Conservation (phyloP, 2,888 invertebrate genomes). For the Aporophyla lueneburgensis region DNA sequence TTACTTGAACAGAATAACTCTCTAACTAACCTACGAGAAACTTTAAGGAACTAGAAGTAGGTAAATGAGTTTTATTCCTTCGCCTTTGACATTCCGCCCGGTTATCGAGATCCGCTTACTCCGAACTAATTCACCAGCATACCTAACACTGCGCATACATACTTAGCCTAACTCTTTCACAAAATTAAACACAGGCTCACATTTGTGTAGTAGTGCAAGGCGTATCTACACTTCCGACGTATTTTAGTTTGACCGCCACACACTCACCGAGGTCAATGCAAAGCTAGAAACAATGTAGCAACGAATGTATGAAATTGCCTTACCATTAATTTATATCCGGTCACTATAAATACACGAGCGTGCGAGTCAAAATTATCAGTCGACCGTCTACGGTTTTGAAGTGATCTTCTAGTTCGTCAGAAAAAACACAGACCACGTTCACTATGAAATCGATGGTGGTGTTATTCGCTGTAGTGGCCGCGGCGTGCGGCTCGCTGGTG, state of each 20-base stretch:
- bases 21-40: neutral
- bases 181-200: too few relatives aligned
- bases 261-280: conserved; percentile 85
- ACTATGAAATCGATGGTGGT: conserved; percentile 90
- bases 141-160: neutral
- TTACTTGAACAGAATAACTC: neutral
- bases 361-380: conserved; percentile 70
- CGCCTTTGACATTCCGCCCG: neutral
- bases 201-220: conserved; percentile 4
- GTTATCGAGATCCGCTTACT: neutral
- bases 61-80: neutral
- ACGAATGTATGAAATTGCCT: conserved; percentile 75
- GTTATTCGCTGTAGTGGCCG: conserved; percentile 91
- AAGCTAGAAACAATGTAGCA: conserved; percentile 83
- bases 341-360: conserved; percentile 85
- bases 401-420: conserved; percentile 84
- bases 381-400: conserved; percentile 78
- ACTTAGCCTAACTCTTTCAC: neutral
- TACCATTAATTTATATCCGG: conserved; percentile 87
- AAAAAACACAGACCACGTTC: conserved; percentile 79
- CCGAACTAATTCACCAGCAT: neutral
- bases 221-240: conserved; percentile 41
- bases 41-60: neutral
- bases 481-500: conserved; percentile 90
- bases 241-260: conserved; percentile 77